phyloP scores from a whole-genome alignment of 2,797 vertebrate species.

The Phataginus tetradactyla region DNA sequence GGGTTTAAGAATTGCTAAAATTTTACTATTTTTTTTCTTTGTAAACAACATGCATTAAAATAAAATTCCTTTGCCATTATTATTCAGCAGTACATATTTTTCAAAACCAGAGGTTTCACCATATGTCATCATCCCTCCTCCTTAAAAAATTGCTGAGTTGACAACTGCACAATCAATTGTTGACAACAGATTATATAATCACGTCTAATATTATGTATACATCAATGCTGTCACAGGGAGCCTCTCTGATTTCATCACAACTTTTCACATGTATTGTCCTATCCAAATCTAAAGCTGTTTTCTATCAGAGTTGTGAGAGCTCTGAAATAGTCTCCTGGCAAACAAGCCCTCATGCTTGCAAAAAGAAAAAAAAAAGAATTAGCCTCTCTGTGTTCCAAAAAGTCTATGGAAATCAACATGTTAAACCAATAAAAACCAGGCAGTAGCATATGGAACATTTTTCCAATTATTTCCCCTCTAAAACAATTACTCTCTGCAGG shows the following conservation, averaged over 20 bases:
- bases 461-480: neutral
- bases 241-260: conserved; percentile 11
- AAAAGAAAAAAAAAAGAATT: neutral
- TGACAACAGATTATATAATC: conserved; percentile 61
- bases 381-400: conserved; percentile 10
- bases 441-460: neutral
- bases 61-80: neutral
- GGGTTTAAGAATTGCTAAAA: neutral
- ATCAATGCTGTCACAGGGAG: neutral
- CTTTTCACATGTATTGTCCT: conserved; percentile 8
- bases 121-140: neutral
- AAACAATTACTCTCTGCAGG: neutral
- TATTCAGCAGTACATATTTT: conserved; percentile 13
- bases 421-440: conserved; percentile 34
- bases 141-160: conserved; percentile 9
- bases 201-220: neutral
- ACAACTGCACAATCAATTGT: conserved; percentile 14
- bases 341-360: neutral
- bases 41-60: neutral
- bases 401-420: conserved; percentile 9
- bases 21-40: neutral
- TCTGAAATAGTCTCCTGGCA: conserved; percentile 67
- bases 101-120: neutral
- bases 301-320: neutral
- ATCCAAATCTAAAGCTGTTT: conserved; percentile 54